Base-by-base conservation (phyloP, 2,888 invertebrate genomes). In the Macrophya alboannulata region DNA sequence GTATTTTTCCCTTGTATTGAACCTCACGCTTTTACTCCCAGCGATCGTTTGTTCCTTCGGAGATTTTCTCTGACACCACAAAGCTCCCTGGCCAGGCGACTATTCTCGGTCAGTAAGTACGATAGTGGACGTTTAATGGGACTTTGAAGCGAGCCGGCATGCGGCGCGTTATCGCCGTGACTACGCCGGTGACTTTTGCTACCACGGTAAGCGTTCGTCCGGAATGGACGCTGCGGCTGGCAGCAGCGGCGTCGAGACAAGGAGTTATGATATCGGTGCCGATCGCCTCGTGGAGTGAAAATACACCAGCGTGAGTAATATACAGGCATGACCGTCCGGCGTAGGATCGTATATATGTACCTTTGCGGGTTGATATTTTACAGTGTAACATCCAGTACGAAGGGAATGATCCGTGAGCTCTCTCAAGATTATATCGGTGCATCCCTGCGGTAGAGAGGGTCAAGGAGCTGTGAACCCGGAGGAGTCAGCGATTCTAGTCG, bases 261-360 rank as follows among this genome's bases (percentile, higher is more conserved):
- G 92, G 93, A 93, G 93, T 93, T 93, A 93, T 93, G 93, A 93
- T 93, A 93, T 93, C 93, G 92, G 92, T 89, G 89, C 89, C 92
- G 93, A 93, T 93, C 93, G 92, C 91, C 89, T 91, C 88, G 92
- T 92, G 92, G 92, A 93, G 93, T 93, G 93, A 93, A 93, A 93
- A 93, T 92, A 93, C 92, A 90, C 90, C 92, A 92, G 92, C 92
- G 92, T 93, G 93, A 93, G 93, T 93, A 93, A 93, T 93, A 93
- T 93, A 93, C 92, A 92, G 91, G 91, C 91, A 90, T 90, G 83
- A 25, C 25, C 62, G 43, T 43, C 25, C 81, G 37, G 9, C 45
- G 43, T 40, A 40, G 81, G 15, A 37, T 43, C 21, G 55, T 43
- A 55, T 31, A 55, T 72, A 72, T 37, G 71, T 72, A 43, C 55